phyloP scores from a whole-genome alignment of 2,113 vertebrate species.

The Felis catus region F.catus_Fca126_mat1.0 CM031414.1:13943501-13944000 shows the following conservation, averaged over 20 bases:
- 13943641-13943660: neutral
- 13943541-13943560: no score
- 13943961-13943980: neutral
- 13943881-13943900: no score
- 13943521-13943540: neutral
- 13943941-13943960: neutral
- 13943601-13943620: no score
- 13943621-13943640: neutral
- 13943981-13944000: neutral
- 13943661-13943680: neutral
- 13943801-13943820: no score
- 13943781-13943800: neutral
- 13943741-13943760: neutral
- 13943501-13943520: neutral
- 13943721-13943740: neutral
- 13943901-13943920: neutral
- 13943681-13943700: neutral
- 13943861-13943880: neutral
- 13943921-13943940: neutral
- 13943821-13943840: fast-evolving
- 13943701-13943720: neutral
- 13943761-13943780: fast-evolving
- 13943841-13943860: neutral
- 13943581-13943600: no score
- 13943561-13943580: no score